Evolutionary conservation across 2,797 vertebrate genomes (phyloP).

Genomic region (Knipowitschia caucasica): DNA sequence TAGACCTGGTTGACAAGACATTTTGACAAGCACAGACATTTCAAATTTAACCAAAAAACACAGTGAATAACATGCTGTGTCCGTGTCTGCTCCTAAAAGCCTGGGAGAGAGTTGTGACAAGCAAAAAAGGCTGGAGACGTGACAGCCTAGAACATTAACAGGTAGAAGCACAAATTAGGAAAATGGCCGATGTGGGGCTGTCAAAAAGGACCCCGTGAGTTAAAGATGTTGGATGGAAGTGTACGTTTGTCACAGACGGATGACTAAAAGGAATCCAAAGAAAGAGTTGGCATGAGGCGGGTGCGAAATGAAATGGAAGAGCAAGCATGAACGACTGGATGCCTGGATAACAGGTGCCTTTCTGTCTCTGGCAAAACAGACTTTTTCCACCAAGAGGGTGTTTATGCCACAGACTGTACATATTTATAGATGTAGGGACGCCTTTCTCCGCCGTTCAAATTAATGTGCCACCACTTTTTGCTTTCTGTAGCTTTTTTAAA

Average conservation of each 20-base stretch:
- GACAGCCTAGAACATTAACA: slow-evolving; percentile 24
- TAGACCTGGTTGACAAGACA: neutral
- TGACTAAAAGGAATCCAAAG: slow-evolving; percentile 52
- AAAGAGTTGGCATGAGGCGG: slow-evolving; percentile 36
- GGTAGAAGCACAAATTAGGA: slow-evolving; percentile 34
- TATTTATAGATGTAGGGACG: no score
- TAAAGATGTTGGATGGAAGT: slow-evolving; percentile 53
- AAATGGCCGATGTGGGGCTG: slow-evolving; percentile 31
- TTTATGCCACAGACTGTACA: no score
- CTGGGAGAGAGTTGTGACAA: slow-evolving; percentile 24
- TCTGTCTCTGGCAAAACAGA: slow-evolving; percentile 2
- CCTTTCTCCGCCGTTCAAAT: no score
- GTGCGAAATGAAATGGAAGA: slow-evolving; percentile 51
- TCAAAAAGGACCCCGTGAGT: slow-evolving; percentile 38
- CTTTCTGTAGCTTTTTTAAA: no score
- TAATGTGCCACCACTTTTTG: no score
- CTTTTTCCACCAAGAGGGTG: slow-evolving; percentile 9
- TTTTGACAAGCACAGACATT: slow-evolving; percentile 5
- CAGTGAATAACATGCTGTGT: slow-evolving; percentile 32
- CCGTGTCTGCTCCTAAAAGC: slow-evolving; percentile 16
- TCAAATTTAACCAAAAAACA: slow-evolving; percentile 33
- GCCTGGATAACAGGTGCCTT: slow-evolving; percentile 37
- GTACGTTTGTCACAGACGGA: slow-evolving; percentile 62
- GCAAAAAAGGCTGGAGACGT: slow-evolving; percentile 24
- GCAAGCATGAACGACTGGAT: slow-evolving; percentile 47